Evolutionary conservation across 1,140 invertebrate species (phyloP).

Genomic region (Helicoverpa zea): DNA sequence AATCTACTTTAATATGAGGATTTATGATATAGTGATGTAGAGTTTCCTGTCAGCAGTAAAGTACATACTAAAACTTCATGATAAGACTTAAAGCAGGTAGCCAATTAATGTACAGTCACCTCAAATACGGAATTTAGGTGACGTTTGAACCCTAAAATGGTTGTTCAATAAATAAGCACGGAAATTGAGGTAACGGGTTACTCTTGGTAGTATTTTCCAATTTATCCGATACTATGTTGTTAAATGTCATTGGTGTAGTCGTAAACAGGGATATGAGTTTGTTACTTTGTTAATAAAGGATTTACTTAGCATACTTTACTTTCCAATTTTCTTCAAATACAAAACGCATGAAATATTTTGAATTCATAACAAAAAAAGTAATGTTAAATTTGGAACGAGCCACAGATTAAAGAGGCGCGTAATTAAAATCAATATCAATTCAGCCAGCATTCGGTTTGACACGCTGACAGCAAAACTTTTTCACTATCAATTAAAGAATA

Average conservation of each 20-base stretch:
- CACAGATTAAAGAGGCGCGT: too few species aligned
- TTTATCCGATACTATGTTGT: slow-evolving; percentile 10
- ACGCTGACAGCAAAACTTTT: neutral
- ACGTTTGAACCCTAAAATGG: neutral
- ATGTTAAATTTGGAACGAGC: slow-evolving; percentile 4
- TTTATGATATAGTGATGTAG: neutral
- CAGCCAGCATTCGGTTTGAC: neutral
- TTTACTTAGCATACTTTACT: neutral
- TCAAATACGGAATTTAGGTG: neutral
- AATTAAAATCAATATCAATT: slow-evolving; percentile 2
- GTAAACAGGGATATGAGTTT: slow-evolving; percentile 3
- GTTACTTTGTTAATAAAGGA: neutral
- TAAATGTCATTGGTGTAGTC: slow-evolving; percentile 8
- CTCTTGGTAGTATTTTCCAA: slow-evolving; percentile 19
- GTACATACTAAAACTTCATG: neutral
- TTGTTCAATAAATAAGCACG: slow-evolving; percentile 12
- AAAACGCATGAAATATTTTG: neutral
- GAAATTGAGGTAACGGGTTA: neutral
- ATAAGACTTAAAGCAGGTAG: neutral
- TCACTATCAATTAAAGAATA: slow-evolving; percentile 12
- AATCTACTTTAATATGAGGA: neutral
- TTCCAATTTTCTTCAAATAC: too few species aligned
- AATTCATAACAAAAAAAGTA: neutral
- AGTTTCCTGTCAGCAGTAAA: neutral
- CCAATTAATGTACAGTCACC: neutral